Percentiles rank a stretch among this genome's conserved stretches.
phyloP scores from a whole-genome alignment of 2,888 invertebrate species.

The Gandaritis pyraliata region DNA sequence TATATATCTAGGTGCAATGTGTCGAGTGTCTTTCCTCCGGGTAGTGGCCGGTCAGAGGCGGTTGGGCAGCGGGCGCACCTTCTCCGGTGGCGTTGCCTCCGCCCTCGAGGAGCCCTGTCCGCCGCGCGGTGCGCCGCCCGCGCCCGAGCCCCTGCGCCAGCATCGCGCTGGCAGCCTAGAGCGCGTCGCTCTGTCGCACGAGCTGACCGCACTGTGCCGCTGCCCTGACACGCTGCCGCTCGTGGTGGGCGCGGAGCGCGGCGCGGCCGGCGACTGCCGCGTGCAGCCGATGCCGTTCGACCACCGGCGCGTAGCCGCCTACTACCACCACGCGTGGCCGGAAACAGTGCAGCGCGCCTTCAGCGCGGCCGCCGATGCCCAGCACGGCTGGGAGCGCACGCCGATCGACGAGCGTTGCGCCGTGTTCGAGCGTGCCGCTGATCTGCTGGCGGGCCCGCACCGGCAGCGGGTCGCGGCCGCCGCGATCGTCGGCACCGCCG shows the following conservation, averaged over 20 bases:
- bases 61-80: neutral
- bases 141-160: constrained; percentile 91
- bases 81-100: constrained; percentile 9
- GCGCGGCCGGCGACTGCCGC: constrained; percentile 88
- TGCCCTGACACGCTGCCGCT: constrained; percentile 94
- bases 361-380: constrained; percentile 89
- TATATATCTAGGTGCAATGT: neutral
- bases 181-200: constrained; percentile 88
- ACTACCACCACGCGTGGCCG: constrained; percentile 95
- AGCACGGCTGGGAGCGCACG: constrained; percentile 94
- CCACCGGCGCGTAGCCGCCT: constrained; percentile 93
- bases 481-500: constrained; percentile 98
- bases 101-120: constrained; percentile 36
- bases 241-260: constrained; percentile 95
- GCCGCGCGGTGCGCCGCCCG: constrained; percentile 41
- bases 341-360: constrained; percentile 94
- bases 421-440: constrained; percentile 95
- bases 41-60: neutral
- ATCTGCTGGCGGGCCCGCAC: constrained; percentile 94
- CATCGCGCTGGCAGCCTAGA: constrained; percentile 94
- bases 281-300: constrained; percentile 96
- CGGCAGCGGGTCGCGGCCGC: constrained; percentile 96
- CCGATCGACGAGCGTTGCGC: constrained; percentile 91
- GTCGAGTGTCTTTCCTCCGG: constrained; percentile 3
- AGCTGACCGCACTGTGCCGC: constrained; percentile 86